Conservation (phyloP, 2,888 invertebrate genomes). For the Volucella inflata region DNA sequence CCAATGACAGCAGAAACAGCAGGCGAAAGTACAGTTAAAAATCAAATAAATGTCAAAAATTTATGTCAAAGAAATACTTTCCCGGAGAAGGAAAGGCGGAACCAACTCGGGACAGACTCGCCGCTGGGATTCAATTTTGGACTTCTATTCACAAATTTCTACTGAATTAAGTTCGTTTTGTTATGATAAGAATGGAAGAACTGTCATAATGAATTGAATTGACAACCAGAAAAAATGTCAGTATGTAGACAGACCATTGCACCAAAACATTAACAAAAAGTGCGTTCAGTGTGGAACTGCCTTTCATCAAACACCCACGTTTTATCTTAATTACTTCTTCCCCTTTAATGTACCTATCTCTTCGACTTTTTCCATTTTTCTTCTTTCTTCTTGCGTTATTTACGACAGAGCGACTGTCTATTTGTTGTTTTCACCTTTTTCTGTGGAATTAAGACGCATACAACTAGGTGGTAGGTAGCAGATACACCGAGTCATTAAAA, state of each 20-base stretch:
- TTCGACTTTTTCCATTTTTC: constrained; percentile 4
- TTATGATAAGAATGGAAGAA: constrained; percentile 41
- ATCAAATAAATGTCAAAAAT: constrained; percentile 33
- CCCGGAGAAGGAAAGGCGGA: too few species aligned
- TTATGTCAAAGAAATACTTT: constrained; percentile 25
- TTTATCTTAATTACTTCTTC: constrained; percentile 8
- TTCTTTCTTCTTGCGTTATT: constrained; percentile 36
- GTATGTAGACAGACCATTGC: constrained; percentile 37
- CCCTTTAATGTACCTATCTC: not conserved
- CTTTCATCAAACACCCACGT: constrained; percentile 61
- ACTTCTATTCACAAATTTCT: constrained; percentile 16
- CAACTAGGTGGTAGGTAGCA: not conserved
- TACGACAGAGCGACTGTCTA: constrained; percentile 5
- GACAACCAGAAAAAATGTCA: constrained; percentile 41
- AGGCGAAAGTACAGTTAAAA: constrained; percentile 13
- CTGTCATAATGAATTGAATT: constrained; percentile 35
- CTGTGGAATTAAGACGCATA: constrained; percentile 29
- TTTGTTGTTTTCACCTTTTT: constrained; percentile 55
- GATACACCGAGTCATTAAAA: not conserved
- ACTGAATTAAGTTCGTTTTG: constrained; percentile 51
- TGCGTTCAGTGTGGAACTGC: constrained; percentile 38
- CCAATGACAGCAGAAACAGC: constrained; percentile 19
- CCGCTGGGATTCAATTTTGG: too few species aligned
- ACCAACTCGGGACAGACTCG: too few species aligned
- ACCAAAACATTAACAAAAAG: not conserved